Evolutionary conservation across 2,888 invertebrate species (phyloP).

Genomic region (Melanostoma scalare): DNA sequence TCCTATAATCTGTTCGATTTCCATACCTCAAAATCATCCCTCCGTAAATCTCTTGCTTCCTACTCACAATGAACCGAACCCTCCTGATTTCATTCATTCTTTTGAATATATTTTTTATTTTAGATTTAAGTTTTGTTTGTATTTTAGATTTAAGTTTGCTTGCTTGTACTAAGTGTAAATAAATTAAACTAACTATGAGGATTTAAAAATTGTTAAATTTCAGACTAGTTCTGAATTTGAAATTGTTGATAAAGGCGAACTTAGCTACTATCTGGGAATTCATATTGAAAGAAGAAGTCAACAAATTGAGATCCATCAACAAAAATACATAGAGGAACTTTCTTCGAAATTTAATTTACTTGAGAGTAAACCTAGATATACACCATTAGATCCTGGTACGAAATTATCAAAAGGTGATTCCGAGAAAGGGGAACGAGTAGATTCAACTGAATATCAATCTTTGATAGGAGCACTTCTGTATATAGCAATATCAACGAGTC

Average conservation of each 20-base stretch:
- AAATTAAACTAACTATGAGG: neutral
- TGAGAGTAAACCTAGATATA: slow-evolving; percentile 3
- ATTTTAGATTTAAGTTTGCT: too few species aligned
- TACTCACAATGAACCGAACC: too few species aligned
- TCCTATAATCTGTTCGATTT: too few species aligned
- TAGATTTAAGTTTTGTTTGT: too few species aligned
- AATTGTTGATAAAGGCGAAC: neutral
- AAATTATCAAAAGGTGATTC: neutral
- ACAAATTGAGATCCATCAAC: slow-evolving; percentile 2
- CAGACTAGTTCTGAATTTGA: neutral
- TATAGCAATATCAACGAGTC: too few species aligned
- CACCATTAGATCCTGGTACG: neutral
- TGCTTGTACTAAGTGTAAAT: too few species aligned
- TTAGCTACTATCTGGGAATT: neutral
- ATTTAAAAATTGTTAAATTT: too few species aligned
- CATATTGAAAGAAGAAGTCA: neutral
- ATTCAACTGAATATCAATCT: slow-evolving; percentile 1
- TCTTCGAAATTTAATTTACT: neutral
- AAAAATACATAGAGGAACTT: slow-evolving; percentile 7
- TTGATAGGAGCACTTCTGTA: slow-evolving; percentile 7
- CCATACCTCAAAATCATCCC: too few species aligned
- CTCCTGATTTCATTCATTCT: too few species aligned
- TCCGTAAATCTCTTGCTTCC: too few species aligned
- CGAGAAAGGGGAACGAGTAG: neutral
- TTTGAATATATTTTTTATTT: too few species aligned